phyloP scores from a whole-genome alignment of 2,888 invertebrate species.

The Hecatera dysodea region DNA sequence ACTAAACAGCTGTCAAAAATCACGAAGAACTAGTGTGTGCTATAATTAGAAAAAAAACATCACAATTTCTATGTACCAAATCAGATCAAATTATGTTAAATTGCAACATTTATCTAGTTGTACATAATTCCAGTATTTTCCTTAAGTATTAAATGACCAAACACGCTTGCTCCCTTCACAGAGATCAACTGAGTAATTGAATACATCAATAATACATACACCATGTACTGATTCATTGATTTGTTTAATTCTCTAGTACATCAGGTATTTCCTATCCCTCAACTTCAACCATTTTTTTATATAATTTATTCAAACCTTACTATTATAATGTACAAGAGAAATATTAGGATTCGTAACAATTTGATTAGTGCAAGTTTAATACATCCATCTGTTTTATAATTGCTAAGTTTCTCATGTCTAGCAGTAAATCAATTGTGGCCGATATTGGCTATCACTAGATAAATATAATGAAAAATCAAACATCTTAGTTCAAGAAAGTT shows the following conservation, averaged over 20 bases:
- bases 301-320: constrained; percentile 37
- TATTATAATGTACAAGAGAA: constrained; percentile 26
- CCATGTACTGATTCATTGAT: constrained; percentile 5
- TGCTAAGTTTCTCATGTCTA: not conserved
- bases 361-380: constrained; percentile 23
- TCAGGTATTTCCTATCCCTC: constrained; percentile 17
- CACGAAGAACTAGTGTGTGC: constrained; percentile 55
- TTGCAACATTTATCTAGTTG: constrained; percentile 48
- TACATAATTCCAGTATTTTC: constrained; percentile 49
- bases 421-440: not conserved
- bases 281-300: not conserved
- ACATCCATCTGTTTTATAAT: not conserved
- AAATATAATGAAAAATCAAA: not conserved
- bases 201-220: constrained; percentile 24
- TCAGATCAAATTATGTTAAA: constrained; percentile 52
- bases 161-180: constrained; percentile 19
- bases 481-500: not conserved
- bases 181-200: constrained; percentile 43
- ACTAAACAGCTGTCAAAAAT: constrained; percentile 15
- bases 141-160: constrained; percentile 9
- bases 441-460: not conserved
- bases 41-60: constrained; percentile 21
- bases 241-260: constrained; percentile 17
- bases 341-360: constrained; percentile 17
- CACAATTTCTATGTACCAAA: constrained; percentile 47